A percentile compares a stretch with the other conserved stretches of the same genome.
phyloP scores from a whole-genome alignment of 2,888 invertebrate species.

The Ectropis crepuscularia region DNA sequence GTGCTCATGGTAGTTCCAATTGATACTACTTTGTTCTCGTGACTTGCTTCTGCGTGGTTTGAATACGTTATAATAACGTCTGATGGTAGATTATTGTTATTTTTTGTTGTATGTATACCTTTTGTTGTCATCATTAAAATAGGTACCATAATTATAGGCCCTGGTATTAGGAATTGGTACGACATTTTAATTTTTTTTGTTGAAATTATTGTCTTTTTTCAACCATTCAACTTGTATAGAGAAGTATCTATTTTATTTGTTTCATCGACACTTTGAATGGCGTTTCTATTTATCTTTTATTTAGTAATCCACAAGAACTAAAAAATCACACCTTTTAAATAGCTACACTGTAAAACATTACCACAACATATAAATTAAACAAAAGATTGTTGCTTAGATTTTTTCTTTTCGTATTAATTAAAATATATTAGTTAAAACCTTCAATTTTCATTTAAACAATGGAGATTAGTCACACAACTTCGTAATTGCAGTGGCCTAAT shows the following conservation, averaged over 20 bases:
- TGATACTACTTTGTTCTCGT: constrained; percentile 3
- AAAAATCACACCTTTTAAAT: too few relatives aligned
- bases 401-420: too few relatives aligned
- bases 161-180: constrained; percentile 32
- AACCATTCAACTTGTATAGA: not conserved
- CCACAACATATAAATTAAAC: too few relatives aligned
- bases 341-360: too few relatives aligned
- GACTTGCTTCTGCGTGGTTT: constrained; percentile 53
- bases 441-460: too few relatives aligned
- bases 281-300: too few relatives aligned
- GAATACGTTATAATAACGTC: constrained; percentile 56
- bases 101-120: constrained; percentile 25
- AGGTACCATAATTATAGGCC: constrained; percentile 34
- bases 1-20: not conserved
- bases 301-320: too few relatives aligned
- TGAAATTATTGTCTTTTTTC: not conserved
- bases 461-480: too few relatives aligned
- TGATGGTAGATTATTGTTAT: constrained; percentile 34
- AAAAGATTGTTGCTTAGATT: too few relatives aligned
- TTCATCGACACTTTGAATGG: not conserved
- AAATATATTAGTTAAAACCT: too few relatives aligned
- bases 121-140: constrained; percentile 32
- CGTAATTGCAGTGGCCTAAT: too few relatives aligned
- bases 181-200: constrained; percentile 24
- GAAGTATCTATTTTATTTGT: not conserved